Evolutionary conservation across 2,113 vertebrate species (phyloP).

Genomic region (Siphamia tubifer): DNA sequence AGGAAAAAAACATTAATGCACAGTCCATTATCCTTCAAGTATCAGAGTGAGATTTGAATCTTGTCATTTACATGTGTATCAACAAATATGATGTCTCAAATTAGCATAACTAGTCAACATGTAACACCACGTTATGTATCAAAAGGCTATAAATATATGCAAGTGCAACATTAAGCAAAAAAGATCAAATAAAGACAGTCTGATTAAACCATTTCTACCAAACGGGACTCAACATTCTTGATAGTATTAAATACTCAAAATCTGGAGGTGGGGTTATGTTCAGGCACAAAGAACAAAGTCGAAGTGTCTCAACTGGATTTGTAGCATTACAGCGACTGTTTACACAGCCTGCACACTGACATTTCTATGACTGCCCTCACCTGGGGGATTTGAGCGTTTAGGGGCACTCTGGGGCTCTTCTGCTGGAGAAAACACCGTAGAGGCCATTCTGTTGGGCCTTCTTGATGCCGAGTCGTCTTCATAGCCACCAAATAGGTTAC

Average conservation of each 20-base stretch:
- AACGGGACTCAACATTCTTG: not conserved
- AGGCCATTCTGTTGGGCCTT: constrained; percentile 87
- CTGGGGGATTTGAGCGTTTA: constrained; percentile 92
- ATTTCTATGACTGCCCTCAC: constrained; percentile 68
- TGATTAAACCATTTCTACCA: too few relatives aligned
- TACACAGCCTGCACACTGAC: constrained; percentile 28
- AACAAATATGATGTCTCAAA: not conserved
- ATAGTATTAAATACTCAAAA: not conserved
- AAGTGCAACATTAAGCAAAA: too few relatives aligned
- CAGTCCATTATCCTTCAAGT: too few relatives aligned
- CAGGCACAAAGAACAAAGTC: not conserved
- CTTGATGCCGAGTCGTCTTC: constrained; percentile 82
- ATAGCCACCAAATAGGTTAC: constrained; percentile 84
- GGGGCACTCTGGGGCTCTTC: constrained; percentile 82
- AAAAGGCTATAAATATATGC: too few relatives aligned
- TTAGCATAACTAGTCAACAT: not conserved
- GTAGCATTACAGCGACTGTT: constrained; percentile 24
- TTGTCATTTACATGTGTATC: too few relatives aligned
- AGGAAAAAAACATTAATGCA: too few relatives aligned
- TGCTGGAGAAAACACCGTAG: constrained; percentile 85
- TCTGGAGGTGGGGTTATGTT: not conserved
- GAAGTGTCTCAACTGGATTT: not conserved
- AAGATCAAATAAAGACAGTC: too few relatives aligned
- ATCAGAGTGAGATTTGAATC: too few relatives aligned
- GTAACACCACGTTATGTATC: not conserved